phyloP scores from a whole-genome alignment of 2,888 invertebrate genomes.

The Chromoteleia sp. region DNA sequence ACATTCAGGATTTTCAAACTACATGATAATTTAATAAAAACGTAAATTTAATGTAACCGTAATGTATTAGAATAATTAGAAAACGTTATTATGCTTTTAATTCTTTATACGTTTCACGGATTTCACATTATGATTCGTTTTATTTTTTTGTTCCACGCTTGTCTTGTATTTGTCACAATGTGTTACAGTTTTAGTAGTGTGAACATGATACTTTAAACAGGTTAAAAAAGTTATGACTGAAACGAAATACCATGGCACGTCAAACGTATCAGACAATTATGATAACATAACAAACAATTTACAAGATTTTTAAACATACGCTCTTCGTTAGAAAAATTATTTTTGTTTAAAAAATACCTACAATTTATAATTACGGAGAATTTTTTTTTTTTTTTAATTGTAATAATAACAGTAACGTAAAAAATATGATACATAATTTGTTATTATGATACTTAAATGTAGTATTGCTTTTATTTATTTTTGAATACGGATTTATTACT shows the following conservation, averaged over 20 bases:
- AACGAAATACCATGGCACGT: conserved; percentile 22
- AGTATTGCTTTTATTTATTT: too few species aligned
- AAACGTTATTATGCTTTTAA: background rate
- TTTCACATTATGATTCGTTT: conserved; percentile 21
- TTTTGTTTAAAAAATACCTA: too few species aligned
- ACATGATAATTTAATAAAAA: too few species aligned
- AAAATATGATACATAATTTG: too few species aligned
- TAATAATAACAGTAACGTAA: too few species aligned
- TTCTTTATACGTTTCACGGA: background rate
- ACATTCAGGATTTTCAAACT: too few species aligned
- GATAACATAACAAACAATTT: conserved; percentile 1
- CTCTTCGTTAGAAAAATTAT: too few species aligned
- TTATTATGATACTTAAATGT: too few species aligned
- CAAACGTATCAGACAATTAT: conserved; percentile 2
- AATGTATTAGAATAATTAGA: background rate
- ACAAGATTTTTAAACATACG: background rate
- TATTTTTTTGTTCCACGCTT: conserved; percentile 7
- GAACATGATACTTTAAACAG: conserved; percentile 42
- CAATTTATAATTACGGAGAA: too few species aligned
- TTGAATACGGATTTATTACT: too few species aligned
- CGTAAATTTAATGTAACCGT: background rate
- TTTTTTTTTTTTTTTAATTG: too few species aligned
- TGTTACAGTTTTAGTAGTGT: conserved; percentile 33
- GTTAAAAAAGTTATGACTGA: conserved; percentile 26
- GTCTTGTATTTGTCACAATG: conserved; percentile 36